These are phyloP conservation scores for Lathamus discolor DNA, from an alignment of 2,113 vertebrate species.

Conservation along the genomic window DNA sequence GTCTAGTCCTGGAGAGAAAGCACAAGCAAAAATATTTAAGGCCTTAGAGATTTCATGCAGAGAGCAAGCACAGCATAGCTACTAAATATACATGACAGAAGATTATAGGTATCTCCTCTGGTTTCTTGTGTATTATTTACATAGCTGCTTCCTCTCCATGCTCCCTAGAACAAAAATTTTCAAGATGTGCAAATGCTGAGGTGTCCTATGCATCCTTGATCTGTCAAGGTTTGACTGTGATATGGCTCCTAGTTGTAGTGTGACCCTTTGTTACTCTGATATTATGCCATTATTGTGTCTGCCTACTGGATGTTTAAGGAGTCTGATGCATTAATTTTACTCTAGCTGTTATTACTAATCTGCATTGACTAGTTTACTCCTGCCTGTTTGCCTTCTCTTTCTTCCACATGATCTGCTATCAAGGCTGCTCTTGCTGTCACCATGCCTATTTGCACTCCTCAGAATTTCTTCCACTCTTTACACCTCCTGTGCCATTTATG, in stretches of 20 bases:
- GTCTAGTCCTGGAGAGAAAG: neutral
- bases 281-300: neutral
- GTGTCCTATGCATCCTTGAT: neutral
- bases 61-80: neutral
- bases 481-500: neutral
- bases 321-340: neutral
- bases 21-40: neutral
- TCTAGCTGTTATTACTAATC: neutral
- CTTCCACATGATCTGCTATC: neutral
- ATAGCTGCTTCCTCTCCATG: neutral
- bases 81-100: neutral
- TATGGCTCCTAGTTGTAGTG: neutral
- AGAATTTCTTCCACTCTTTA: neutral
- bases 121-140: neutral
- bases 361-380: neutral
- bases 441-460: neutral
- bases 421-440: neutral
- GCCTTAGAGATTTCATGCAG: neutral
- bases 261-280: neutral
- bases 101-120: neutral
- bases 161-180: neutral
- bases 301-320: neutral
- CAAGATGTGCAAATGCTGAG: neutral
- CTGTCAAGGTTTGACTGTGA: neutral
- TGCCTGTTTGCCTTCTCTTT: neutral